Evolutionary conservation across 2,113 vertebrate species (phyloP).

Genomic region (Taxidea taxus): DNA sequence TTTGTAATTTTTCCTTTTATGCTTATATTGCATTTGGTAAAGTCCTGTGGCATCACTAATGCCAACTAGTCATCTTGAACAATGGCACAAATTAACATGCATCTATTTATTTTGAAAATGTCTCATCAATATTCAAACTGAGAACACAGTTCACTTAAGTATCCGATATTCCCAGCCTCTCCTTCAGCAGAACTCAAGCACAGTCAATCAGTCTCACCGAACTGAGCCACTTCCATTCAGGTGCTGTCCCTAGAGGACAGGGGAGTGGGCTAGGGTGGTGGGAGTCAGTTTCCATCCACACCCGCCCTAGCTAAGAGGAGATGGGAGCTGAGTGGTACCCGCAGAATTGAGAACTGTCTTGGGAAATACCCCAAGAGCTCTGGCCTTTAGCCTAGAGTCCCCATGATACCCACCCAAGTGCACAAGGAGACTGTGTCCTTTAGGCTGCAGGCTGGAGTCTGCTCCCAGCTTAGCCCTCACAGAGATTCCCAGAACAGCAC

Average conservation of each 20-base stretch:
- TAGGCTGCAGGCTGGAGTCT: background rate
- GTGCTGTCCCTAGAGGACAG: fast-evolving
- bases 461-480: background rate
- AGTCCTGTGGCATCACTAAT: background rate
- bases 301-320: background rate
- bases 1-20: constrained; percentile 38
- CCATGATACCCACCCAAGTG: background rate
- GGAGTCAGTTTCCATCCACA: background rate
- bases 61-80: constrained; percentile 33
- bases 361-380: background rate
- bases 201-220: background rate
- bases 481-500: background rate
- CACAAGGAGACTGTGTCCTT: background rate
- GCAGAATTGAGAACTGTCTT: background rate
- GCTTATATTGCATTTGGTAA: background rate
- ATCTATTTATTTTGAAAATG: constrained; percentile 21
- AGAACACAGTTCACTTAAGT: background rate
- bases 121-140: constrained; percentile 21
- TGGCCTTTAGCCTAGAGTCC: background rate
- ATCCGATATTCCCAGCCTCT: background rate
- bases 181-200: background rate
- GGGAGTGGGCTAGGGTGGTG: background rate
- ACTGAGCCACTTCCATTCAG: background rate
- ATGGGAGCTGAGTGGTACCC: background rate
- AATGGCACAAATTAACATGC: constrained; percentile 44